Percentiles rank a stretch among this genome's conserved stretches.
Conservation (phyloP, 2,888 invertebrate species). For the Tetrapedia diversipes region DNA sequence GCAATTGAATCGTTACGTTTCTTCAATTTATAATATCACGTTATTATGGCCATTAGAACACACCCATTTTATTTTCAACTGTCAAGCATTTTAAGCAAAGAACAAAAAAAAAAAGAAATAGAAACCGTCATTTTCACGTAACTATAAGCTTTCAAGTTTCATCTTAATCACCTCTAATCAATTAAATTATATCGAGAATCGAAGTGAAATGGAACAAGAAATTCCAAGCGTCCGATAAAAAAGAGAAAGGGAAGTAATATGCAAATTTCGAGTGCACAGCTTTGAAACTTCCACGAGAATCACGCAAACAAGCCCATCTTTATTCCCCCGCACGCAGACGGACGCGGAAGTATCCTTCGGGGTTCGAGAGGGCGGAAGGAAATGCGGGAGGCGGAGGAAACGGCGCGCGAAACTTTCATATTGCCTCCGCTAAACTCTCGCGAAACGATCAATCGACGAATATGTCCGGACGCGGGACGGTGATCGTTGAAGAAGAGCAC, state of each 20-base stretch:
- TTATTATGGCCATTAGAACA: no score
- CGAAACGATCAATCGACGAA: conserved; percentile 59
- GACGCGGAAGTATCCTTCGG: conserved; percentile 14
- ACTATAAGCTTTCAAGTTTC: no score
- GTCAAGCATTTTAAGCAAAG: no score
- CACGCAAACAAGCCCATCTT: background rate
- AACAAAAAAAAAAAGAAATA: no score
- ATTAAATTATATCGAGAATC: no score
- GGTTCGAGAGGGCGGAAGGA: background rate
- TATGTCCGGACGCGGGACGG: conserved; percentile 43
- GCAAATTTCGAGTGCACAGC: background rate
- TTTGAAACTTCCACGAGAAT: background rate
- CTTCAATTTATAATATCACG: no score
- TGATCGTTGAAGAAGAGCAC: conserved; percentile 60
- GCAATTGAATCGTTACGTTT: no score
- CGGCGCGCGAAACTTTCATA: conserved; percentile 54
- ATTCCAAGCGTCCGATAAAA: background rate
- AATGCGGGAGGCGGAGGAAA: no score
- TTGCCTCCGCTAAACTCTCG: conserved; percentile 57
- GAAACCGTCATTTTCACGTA: no score
- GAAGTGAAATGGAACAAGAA: background rate
- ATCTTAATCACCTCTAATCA: no score
- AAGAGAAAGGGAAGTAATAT: background rate
- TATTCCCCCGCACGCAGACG: background rate
- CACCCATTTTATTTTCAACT: no score